These are phyloP conservation scores for Urocolius indicus DNA, from an alignment of 2,113 vertebrate genomes.

Conservation along the genomic window DNA sequence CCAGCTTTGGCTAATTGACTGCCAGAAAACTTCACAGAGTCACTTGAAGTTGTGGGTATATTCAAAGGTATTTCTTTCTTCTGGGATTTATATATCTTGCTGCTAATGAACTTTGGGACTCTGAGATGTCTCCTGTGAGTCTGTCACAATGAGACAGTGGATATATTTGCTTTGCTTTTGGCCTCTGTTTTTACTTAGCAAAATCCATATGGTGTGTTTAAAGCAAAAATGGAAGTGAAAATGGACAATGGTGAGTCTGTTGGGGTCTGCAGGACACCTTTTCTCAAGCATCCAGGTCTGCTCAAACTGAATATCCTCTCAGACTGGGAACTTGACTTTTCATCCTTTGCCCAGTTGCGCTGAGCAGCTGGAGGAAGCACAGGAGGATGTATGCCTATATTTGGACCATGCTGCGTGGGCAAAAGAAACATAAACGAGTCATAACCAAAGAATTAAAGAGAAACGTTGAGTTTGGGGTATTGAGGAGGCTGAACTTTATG, in stretches of 20 bases:
- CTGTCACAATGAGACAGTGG: rapidly evolving
- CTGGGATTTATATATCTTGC: neutral
- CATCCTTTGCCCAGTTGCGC: neutral
- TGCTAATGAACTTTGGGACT: neutral
- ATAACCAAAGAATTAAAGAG: neutral
- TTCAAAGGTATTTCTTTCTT: neutral
- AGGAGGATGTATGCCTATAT: neutral
- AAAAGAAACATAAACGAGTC: neutral
- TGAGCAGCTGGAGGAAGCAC: neutral
- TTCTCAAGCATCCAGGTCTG: neutral
- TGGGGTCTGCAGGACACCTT: neutral
- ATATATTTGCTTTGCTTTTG: neutral
- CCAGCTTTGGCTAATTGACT: neutral
- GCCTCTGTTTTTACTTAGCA: neutral
- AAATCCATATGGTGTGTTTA: rapidly evolving
- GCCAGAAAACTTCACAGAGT: neutral
- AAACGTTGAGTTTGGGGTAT: neutral
- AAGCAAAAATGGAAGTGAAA: neutral
- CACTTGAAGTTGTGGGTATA: neutral
- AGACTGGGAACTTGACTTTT: rapidly evolving
- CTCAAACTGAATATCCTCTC: rapidly evolving
- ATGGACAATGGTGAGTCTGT: rapidly evolving
- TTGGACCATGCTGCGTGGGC: neutral
- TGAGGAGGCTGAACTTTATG: neutral
- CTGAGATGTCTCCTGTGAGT: neutral